These are phyloP conservation scores for Ascidia mentula DNA, from an alignment of 23 tunicate species.

Conservation along the genomic window DNA sequence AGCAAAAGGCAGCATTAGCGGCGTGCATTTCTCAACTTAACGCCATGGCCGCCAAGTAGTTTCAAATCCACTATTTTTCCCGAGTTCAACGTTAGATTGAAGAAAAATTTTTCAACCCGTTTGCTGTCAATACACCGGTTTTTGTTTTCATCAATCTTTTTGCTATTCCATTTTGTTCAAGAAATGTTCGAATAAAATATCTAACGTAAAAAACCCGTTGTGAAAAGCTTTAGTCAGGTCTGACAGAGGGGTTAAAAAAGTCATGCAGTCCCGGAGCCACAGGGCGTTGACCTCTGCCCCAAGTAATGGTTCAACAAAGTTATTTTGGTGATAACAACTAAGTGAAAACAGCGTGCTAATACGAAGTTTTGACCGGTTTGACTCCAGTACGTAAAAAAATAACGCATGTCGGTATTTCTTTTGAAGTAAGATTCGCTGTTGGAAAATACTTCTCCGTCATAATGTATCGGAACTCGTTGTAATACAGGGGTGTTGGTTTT, in stretches of 20 bases:
- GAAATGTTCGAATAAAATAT: not conserved
- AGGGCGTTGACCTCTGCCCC: too few relatives aligned
- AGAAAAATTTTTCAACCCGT: not conserved
- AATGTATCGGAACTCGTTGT: too few relatives aligned
- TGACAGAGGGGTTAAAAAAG: not conserved
- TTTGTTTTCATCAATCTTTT: not conserved
- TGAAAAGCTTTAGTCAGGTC: not conserved
- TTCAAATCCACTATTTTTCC: not conserved
- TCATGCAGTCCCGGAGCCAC: too few relatives aligned
- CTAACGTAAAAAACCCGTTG: not conserved
- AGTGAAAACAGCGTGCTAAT: too few relatives aligned
- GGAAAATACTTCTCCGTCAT: too few relatives aligned
- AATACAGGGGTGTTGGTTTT: too few relatives aligned
- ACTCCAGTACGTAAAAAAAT: too few relatives aligned
- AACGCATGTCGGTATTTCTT: too few relatives aligned
- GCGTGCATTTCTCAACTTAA: slow-evolving; percentile 82
- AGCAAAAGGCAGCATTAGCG: slow-evolving; percentile 84
- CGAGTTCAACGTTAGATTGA: not conserved
- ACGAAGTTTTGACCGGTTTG: too few relatives aligned
- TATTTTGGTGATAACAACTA: too few relatives aligned
- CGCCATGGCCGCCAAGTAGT: not conserved
- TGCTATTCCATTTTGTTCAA: slow-evolving; percentile 1
- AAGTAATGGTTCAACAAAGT: too few relatives aligned
- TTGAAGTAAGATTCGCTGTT: too few relatives aligned
- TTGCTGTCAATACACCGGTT: not conserved